These are phyloP conservation scores for Machimus rusticus DNA, from an alignment of 2,888 invertebrate genomes.

Conservation along the genomic window DNA sequence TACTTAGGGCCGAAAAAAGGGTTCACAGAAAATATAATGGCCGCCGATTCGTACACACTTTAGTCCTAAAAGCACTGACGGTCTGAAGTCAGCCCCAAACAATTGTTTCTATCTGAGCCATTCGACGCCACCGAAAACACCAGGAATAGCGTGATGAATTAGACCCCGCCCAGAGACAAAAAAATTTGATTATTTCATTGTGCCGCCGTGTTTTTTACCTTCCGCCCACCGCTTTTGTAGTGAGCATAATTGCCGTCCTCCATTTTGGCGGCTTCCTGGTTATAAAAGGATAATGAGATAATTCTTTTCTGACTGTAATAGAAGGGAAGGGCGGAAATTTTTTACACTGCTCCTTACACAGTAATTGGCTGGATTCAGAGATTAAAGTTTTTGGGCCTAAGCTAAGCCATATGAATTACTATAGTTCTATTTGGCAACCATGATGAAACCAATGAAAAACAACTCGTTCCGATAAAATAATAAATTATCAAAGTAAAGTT, in stretches of 20 bases:
- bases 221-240: not conserved
- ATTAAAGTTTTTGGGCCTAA: too few relatives aligned
- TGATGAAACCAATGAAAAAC: too few relatives aligned
- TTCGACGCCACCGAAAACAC: not conserved
- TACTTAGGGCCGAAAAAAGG: not conserved
- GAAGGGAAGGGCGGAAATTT: not conserved
- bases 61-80: not conserved
- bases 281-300: not conserved
- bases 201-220: not conserved
- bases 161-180: not conserved
- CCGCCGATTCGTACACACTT: not conserved
- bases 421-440: too few relatives aligned
- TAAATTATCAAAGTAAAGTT: too few relatives aligned
- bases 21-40: not conserved
- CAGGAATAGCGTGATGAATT: not conserved
- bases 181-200: not conserved
- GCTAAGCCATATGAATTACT: too few relatives aligned
- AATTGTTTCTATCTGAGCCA: not conserved
- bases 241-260: not conserved
- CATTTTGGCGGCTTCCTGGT: not conserved
- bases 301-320: not conserved
- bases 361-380: too few relatives aligned
- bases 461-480: too few relatives aligned
- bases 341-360: too few relatives aligned
- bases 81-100: not conserved